Evolutionary conservation across 37 sponge, comb jelly and placozoan genomes (phyloP).

Genomic region (Chondrilla cf. caribensis): DNA sequence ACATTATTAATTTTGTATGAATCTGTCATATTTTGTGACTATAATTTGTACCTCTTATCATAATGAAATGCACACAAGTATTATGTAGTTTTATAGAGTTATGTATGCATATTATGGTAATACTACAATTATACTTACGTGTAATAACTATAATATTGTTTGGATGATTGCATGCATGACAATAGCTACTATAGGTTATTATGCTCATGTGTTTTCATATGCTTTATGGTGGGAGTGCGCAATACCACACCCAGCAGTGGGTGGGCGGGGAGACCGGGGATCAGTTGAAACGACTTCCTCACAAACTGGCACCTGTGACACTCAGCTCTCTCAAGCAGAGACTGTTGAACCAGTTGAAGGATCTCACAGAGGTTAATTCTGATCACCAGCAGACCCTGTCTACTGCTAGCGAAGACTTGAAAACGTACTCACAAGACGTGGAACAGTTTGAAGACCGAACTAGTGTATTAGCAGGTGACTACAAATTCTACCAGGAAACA

Average conservation of each 20-base stretch:
- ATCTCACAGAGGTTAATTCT: slow-evolving; percentile 31
- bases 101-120: too few relatives aligned
- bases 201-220: too few relatives aligned
- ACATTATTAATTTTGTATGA: too few relatives aligned
- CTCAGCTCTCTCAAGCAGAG: slow-evolving; percentile 51
- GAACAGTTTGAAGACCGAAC: slow-evolving; percentile 23
- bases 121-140: too few relatives aligned
- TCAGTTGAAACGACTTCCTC: background rate
- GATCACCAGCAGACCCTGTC: slow-evolving; percentile 26
- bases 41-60: too few relatives aligned
- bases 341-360: slow-evolving; percentile 33
- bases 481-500: slow-evolving; percentile 79
- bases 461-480: slow-evolving; percentile 3
- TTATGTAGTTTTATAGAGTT: too few relatives aligned
- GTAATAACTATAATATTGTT: too few relatives aligned
- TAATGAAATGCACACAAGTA: too few relatives aligned
- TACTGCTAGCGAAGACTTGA: slow-evolving; percentile 32
- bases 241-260: background rate
- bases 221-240: background rate
- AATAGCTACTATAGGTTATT: too few relatives aligned
- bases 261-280: background rate
- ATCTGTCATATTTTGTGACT: too few relatives aligned
- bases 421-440: slow-evolving; percentile 14
- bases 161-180: too few relatives aligned
- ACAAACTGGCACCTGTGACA: slow-evolving; percentile 54